Percentiles rank a stretch among this genome's conserved stretches.
These are phyloP conservation scores for Regulus satrapa DNA, from an alignment of 2,113 vertebrate genomes.

Conservation along the genomic window DNA sequence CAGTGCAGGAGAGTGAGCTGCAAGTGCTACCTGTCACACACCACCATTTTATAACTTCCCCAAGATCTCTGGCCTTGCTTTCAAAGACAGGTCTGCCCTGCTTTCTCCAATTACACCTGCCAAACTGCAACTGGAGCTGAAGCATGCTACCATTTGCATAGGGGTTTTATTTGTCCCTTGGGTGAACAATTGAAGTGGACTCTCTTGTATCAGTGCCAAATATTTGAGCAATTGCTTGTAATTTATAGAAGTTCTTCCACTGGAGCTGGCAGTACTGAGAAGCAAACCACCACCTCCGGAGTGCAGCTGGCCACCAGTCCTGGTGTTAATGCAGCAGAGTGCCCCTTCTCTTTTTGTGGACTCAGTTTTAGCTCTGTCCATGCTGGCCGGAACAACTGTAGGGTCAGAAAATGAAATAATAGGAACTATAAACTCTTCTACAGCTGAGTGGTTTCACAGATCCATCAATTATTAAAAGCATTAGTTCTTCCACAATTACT, in stretches of 20 bases:
- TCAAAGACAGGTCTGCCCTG: not conserved
- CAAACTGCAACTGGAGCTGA: not conserved
- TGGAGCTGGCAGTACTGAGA: not conserved
- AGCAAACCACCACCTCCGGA: not conserved
- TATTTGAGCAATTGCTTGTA: not conserved
- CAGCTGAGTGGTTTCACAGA: slow-evolving; percentile 18
- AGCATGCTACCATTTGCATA: not conserved
- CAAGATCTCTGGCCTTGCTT: not conserved
- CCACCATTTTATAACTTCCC: not conserved
- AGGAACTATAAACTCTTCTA: slow-evolving; percentile 1
- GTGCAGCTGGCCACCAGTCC: not conserved
- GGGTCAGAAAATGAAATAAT: slow-evolving; percentile 25
- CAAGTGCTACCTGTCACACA: not conserved
- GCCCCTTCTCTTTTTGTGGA: not conserved
- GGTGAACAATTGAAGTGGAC: not conserved
- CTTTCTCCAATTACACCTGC: not conserved
- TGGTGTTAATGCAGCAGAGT: not conserved
- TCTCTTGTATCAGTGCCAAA: not conserved
- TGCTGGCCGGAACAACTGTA: not conserved
- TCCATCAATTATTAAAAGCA: slow-evolving; percentile 31
- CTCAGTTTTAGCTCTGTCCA: not conserved
- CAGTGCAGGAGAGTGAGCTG: not conserved
- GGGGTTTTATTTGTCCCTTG: not conserved
- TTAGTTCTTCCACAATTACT: slow-evolving; percentile 34
- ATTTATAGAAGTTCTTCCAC: not conserved